Percentiles rank a stretch among this genome's conserved stretches.
Evolutionary conservation across 2,113 vertebrate species (phyloP).

Genomic region (Rhinolophus sinicus): DNA sequence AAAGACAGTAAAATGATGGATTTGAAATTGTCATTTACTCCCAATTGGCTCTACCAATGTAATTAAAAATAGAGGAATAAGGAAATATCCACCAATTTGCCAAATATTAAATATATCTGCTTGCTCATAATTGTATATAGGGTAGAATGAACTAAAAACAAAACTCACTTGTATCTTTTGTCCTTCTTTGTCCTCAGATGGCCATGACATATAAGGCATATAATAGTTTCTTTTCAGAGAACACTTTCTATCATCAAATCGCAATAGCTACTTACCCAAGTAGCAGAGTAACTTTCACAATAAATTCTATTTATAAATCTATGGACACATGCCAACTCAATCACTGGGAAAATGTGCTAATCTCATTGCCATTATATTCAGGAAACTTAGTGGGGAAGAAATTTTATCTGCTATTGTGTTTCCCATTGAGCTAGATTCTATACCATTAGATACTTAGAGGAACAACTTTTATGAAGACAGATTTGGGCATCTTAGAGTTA

Average conservation of each 20-base stretch:
- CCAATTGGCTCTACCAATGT: neutral
- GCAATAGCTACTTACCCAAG: conserved; percentile 67
- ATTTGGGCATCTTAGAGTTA: conserved; percentile 13
- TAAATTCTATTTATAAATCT: conserved; percentile 79
- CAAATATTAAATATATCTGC: conserved; percentile 28
- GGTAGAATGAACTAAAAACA: conserved; percentile 42
- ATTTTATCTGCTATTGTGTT: conserved; percentile 52
- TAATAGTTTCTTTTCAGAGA: conserved; percentile 71
- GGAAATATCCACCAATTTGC: conserved; percentile 11
- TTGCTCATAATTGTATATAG: conserved; percentile 20
- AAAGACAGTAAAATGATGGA: neutral
- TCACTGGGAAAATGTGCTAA: conserved; percentile 76
- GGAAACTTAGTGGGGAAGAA: conserved; percentile 54
- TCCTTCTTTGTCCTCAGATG: conserved; percentile 47
- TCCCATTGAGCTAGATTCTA: conserved; percentile 27
- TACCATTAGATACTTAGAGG: neutral
- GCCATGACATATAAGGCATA: conserved; percentile 38
- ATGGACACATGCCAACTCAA: conserved; percentile 66
- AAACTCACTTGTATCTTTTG: conserved; percentile 54
- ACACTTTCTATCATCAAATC: conserved; percentile 65
- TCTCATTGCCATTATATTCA: conserved; percentile 66
- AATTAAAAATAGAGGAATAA: conserved; percentile 5
- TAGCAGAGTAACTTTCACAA: conserved; percentile 65
- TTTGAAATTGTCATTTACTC: neutral
- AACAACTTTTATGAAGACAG: conserved; percentile 32